Percentiles rank a stretch among this genome's conserved stretches.
phyloP scores from a whole-genome alignment of 1,140 invertebrate genomes.

The Leptopilina clavipes region DNA sequence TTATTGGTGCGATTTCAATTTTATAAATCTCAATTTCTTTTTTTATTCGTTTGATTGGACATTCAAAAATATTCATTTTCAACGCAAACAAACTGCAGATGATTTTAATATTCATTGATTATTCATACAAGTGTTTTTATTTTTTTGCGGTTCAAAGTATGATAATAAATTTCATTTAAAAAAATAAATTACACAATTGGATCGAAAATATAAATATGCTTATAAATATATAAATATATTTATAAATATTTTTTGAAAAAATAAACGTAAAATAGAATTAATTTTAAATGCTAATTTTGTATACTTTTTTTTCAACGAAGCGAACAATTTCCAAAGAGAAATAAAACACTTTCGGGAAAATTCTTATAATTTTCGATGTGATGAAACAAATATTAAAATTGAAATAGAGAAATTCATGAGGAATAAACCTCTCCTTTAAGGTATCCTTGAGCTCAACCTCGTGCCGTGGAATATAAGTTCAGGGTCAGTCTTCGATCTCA shows the following conservation, averaged over 20 bases:
- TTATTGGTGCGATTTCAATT: conserved; percentile 17
- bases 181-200: neutral
- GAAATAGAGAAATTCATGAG: neutral
- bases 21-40: neutral
- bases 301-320: too few species aligned
- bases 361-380: neutral
- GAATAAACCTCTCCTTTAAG: conserved; percentile 64
- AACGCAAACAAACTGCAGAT: neutral
- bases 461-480: conserved; percentile 53
- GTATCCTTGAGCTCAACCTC: conserved; percentile 54
- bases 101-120: neutral
- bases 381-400: neutral
- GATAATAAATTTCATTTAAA: neutral
- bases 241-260: too few species aligned
- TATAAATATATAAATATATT: too few species aligned
- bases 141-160: too few species aligned
- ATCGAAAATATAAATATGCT: too few species aligned
- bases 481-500: conserved; percentile 63
- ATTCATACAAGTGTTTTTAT: conserved; percentile 8
- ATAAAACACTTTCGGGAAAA: neutral
- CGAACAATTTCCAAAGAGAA: too few species aligned
- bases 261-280: too few species aligned
- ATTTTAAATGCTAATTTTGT: too few species aligned
- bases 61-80: conserved; percentile 25
- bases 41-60: neutral